Base-by-base conservation (phyloP, 2,797 vertebrate genomes). In the Manis crassicaudata region DNA sequence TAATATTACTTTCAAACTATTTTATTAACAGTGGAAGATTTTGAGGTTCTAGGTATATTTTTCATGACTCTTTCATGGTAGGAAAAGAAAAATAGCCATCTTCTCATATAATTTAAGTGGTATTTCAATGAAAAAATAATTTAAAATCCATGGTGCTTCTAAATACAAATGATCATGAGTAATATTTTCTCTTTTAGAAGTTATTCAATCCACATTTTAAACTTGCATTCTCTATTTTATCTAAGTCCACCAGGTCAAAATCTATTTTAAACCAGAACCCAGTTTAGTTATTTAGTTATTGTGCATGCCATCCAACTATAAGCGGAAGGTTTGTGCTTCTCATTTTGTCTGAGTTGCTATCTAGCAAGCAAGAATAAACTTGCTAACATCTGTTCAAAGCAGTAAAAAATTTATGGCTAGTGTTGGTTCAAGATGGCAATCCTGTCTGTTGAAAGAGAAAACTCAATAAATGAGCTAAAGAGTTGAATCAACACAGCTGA, bases 361-460 rank as follows among this genome's bases (percentile, higher is more conserved):
- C 35, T n/a, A 89, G 40, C n/a, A 94, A n/a, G 25, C 6, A 52
- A 86, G 80, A 87, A 54, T 88, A 60, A 82, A 73, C 50, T 50
- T 70, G 54, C 13, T 76, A 93, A 93, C 27, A 92, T 87, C 70
- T 95, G 62, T 35, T 77, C 32, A 62, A 85, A 77, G 60, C 4
- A 63, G 27, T 65, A 37, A 93, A 85, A 67, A 29, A 50, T 40
- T 52, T 72, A 79, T 56, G 65, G 17, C 5, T 37, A 82, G 25
- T 54, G 76, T 20, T 92, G 72, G 54, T 40, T 67, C 80, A 96
- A 93, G 81, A 95, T 95, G 97, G 85, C 58, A 84, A 86, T 82
- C 68, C 68, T 96, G 72, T 90, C 62, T 73, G 37, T 76, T 80
- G 67, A 93, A 95, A 88, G 68, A 92, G 87, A 93, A 87, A 89